These are phyloP conservation scores for Copsychus sechellarum DNA, from an alignment of 2,113 vertebrate species.

Conservation along the genomic window DNA sequence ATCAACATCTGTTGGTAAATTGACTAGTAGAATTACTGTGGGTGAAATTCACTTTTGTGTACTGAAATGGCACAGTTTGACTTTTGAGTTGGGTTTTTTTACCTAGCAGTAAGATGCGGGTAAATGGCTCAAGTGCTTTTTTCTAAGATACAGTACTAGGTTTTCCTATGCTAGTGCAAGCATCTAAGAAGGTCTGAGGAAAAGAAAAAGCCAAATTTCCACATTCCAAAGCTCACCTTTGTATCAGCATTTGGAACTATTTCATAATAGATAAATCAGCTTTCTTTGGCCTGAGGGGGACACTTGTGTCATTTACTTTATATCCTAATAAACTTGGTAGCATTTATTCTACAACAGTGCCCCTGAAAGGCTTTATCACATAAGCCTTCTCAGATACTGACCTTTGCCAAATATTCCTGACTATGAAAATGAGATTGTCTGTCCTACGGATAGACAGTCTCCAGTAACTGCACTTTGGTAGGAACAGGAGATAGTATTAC, in stretches of 20 bases:
- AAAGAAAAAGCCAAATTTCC: neutral
- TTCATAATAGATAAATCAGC: neutral
- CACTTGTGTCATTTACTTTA: neutral
- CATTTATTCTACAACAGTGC: neutral
- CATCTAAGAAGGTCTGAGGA: neutral
- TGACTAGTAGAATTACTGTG: neutral
- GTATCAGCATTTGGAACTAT: neutral
- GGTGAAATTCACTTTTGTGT: neutral
- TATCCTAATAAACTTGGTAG: neutral
- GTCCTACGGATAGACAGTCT: neutral
- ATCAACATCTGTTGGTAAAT: slow-evolving; percentile 57
- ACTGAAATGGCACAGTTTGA: neutral
- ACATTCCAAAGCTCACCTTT: neutral
- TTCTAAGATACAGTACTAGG: neutral
- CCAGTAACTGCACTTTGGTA: neutral
- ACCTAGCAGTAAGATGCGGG: neutral
- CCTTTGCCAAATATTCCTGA: neutral
- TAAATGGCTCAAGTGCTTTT: neutral
- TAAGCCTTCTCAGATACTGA: neutral
- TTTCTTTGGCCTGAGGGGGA: neutral
- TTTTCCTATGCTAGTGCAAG: neutral
- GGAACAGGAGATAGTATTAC: neutral
- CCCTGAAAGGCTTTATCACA: neutral
- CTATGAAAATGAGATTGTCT: neutral
- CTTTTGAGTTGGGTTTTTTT: neutral